A percentile compares a stretch with the other conserved stretches of the same genome.
phyloP scores from a whole-genome alignment of 1,140 invertebrate species.

The Agrilus planipennis region DNA sequence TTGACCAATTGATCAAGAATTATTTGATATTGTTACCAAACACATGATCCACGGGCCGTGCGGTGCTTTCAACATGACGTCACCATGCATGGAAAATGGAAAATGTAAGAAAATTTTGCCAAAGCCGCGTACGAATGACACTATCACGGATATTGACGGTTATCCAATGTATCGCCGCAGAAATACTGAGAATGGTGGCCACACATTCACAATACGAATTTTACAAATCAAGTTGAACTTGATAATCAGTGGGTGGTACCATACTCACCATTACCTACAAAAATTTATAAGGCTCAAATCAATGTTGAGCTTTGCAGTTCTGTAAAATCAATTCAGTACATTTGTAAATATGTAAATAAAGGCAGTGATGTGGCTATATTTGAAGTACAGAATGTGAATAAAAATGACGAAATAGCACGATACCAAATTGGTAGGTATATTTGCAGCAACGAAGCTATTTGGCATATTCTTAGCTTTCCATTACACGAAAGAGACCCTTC shows the following conservation, averaged over 20 bases:
- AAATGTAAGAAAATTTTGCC: conserved; percentile 6
- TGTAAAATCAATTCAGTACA: conserved; percentile 37
- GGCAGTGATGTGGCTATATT: conserved; percentile 26
- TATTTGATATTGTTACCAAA: conserved; percentile 27
- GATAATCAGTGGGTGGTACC: conserved; percentile 32
- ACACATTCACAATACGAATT: conserved; percentile 7
- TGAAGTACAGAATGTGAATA: conserved; percentile 19
- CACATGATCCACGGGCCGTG: conserved; percentile 34
- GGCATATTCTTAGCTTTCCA: conserved; percentile 29
- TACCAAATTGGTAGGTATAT: conserved; percentile 26
- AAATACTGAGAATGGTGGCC: conserved; percentile 5
- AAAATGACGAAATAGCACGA: conserved; percentile 29
- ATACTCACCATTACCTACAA: conserved; percentile 28
- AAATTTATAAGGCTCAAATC: conserved; percentile 29
- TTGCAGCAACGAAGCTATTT: conserved; percentile 31
- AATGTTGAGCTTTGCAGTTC: conserved; percentile 33
- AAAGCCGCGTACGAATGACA: conserved; percentile 1
- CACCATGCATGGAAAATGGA: conserved; percentile 31
- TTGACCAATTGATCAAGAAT: conserved; percentile 28
- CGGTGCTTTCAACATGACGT: conserved; percentile 25
- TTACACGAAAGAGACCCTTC: conserved; percentile 30
- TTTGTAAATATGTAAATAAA: conserved; percentile 28
- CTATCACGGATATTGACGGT: conserved; percentile 4
- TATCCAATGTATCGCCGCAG: conserved; percentile 9
- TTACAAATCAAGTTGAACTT: conserved; percentile 13